These are phyloP conservation scores for Acleris literana DNA, from an alignment of 2,888 invertebrate genomes.

Conservation along the genomic window DNA sequence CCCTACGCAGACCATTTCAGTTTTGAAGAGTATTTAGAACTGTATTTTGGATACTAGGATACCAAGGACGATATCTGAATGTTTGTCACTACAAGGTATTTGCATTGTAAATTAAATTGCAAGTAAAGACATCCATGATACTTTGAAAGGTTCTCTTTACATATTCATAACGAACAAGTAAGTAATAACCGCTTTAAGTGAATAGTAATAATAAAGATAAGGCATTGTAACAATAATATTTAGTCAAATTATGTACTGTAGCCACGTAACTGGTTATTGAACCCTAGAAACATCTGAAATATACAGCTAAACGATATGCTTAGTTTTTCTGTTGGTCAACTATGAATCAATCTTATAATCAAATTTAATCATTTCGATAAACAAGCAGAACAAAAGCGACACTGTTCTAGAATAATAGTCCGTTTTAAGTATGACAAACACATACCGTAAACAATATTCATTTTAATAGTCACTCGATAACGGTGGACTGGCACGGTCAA, in stretches of 20 bases:
- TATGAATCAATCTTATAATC: constrained; percentile 12
- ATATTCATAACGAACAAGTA: too few species aligned
- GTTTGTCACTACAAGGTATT: too few species aligned
- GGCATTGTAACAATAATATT: too few species aligned
- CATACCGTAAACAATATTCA: constrained; percentile 29
- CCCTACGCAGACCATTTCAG: too few species aligned
- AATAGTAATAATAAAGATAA: too few species aligned
- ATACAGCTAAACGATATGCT: constrained; percentile 11
- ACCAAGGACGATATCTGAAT: too few species aligned
- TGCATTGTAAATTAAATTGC: too few species aligned
- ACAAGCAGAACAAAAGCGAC: constrained; percentile 12
- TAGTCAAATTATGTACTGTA: background rate
- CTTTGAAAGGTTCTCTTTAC: too few species aligned
- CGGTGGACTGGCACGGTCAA: constrained; percentile 30
- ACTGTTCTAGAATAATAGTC: constrained; percentile 9
- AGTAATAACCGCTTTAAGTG: too few species aligned
- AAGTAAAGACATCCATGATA: too few species aligned
- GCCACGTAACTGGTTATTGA: background rate
- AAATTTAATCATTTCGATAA: constrained; percentile 16
- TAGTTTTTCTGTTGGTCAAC: background rate
- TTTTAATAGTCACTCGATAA: constrained; percentile 18
- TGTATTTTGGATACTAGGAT: too few species aligned
- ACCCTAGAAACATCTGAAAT: constrained; percentile 5
- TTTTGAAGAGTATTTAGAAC: too few species aligned
- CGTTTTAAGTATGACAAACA: constrained; percentile 24